phyloP scores from a whole-genome alignment of 2,888 invertebrate species.

The Polymixis lichenea region DNA sequence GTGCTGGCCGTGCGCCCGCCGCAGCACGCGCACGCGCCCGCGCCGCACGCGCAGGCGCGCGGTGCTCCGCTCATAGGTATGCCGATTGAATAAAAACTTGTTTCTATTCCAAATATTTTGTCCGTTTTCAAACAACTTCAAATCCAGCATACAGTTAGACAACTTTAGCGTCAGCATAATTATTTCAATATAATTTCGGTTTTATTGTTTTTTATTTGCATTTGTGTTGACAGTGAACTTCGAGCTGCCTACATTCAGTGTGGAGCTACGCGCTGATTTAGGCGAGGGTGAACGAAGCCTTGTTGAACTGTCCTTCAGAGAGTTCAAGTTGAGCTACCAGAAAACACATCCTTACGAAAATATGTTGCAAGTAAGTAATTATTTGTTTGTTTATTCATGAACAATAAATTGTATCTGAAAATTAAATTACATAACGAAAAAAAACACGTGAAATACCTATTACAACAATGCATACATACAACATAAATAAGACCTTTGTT shows the following conservation, averaged over 20 bases:
- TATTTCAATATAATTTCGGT: not conserved
- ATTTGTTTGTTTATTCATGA: too few relatives aligned
- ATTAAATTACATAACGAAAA: too few relatives aligned
- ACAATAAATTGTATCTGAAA: too few relatives aligned
- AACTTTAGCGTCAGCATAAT: not conserved
- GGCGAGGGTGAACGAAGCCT: conserved; percentile 93
- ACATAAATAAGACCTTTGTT: too few relatives aligned
- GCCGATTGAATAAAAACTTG: too few relatives aligned
- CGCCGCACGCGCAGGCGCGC: conserved; percentile 44
- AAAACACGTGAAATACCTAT: too few relatives aligned
- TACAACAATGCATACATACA: too few relatives aligned
- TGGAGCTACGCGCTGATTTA: conserved; percentile 94
- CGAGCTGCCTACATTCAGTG: conserved; percentile 93
- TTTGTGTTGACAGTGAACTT: conserved; percentile 89
- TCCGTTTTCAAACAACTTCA: not conserved
- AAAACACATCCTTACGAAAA: conserved; percentile 93
- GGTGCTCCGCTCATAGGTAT: conserved; percentile 58
- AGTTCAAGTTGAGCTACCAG: conserved; percentile 94
- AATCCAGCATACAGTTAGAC: not conserved
- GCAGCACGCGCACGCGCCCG: conserved; percentile 61
- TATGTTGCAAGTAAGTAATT: conserved; percentile 90
- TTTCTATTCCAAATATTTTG: not conserved
- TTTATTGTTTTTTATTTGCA: too few relatives aligned
- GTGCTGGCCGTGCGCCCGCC: conserved; percentile 81
- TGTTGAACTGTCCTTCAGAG: conserved; percentile 96